These are phyloP conservation scores for Romanogobio albipinnatus DNA, from an alignment of 2,113 vertebrate species.

Conservation along the genomic window DNA sequence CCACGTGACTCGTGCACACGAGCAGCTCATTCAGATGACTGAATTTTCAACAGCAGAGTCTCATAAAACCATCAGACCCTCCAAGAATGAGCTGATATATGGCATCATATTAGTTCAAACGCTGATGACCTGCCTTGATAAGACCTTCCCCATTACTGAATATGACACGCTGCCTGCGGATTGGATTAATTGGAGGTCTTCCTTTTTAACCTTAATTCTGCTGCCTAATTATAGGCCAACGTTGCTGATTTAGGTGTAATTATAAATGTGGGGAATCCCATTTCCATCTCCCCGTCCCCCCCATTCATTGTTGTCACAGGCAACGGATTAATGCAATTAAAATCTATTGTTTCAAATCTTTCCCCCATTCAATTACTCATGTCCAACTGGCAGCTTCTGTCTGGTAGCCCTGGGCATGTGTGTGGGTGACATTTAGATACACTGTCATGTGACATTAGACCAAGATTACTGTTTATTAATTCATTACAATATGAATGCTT, in stretches of 20 bases:
- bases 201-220: conserved; percentile 59
- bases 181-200: conserved; percentile 49
- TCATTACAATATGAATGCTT: conserved; percentile 45
- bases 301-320: conserved; percentile 63
- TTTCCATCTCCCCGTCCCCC: conserved; percentile 44
- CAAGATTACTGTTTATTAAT: conserved; percentile 49
- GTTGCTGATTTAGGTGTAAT: conserved; percentile 65
- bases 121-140: conserved; percentile 27
- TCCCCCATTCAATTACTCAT: conserved; percentile 64
- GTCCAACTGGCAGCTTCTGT: conserved; percentile 63
- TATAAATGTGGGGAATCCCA: conserved; percentile 55
- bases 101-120: conserved; percentile 11
- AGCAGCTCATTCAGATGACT: conserved; percentile 13
- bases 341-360: conserved; percentile 65
- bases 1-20: conserved; percentile 18
- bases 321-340: conserved; percentile 68
- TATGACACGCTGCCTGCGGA: conserved; percentile 53
- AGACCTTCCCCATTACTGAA: conserved; percentile 43
- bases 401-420: conserved; percentile 58
- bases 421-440: conserved; percentile 59
- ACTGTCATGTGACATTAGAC: conserved; percentile 53
- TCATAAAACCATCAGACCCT: conserved; percentile 21
- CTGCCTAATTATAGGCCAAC: conserved; percentile 56
- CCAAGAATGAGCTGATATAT: neutral
- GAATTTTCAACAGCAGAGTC: conserved; percentile 22